Conservation (phyloP, 2,888 invertebrate species). For the Peribatodes rhomboidaria region DNA sequence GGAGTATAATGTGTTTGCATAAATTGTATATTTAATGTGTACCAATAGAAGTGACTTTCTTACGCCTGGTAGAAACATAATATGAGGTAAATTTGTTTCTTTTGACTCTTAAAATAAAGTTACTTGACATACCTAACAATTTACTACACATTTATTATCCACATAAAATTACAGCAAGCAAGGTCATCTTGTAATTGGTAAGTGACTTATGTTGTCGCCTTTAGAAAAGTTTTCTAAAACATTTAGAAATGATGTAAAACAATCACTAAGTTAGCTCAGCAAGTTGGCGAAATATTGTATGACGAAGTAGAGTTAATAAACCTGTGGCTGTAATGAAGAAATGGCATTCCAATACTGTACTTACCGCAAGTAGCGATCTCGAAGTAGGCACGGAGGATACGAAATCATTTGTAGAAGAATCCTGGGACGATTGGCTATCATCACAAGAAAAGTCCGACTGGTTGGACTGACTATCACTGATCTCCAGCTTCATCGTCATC, state of each 20-base stretch:
- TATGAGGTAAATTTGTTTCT: too few species aligned
- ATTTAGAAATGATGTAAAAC: background rate
- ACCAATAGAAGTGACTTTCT: too few species aligned
- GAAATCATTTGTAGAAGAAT: slow-evolving; percentile 83
- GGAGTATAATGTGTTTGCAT: too few species aligned
- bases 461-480: slow-evolving; percentile 87
- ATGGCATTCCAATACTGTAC: slow-evolving; percentile 48
- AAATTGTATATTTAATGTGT: too few species aligned
- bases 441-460: slow-evolving; percentile 88
- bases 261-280: background rate
- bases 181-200: too few species aligned
- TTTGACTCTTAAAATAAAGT: too few species aligned
- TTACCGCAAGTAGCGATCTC: slow-evolving; percentile 75
- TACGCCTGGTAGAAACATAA: too few species aligned
- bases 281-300: background rate
- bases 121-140: too few species aligned
- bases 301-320: background rate
- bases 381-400: slow-evolving; percentile 70
- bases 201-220: background rate
- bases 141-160: too few species aligned
- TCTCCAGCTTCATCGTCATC: slow-evolving; percentile 88
- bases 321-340: background rate
- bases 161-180: too few species aligned
- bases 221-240: background rate
- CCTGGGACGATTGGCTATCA: slow-evolving; percentile 87